Evolutionary conservation across 1,140 invertebrate species (phyloP).

Genomic region (Sycophaga agraensis): DNA sequence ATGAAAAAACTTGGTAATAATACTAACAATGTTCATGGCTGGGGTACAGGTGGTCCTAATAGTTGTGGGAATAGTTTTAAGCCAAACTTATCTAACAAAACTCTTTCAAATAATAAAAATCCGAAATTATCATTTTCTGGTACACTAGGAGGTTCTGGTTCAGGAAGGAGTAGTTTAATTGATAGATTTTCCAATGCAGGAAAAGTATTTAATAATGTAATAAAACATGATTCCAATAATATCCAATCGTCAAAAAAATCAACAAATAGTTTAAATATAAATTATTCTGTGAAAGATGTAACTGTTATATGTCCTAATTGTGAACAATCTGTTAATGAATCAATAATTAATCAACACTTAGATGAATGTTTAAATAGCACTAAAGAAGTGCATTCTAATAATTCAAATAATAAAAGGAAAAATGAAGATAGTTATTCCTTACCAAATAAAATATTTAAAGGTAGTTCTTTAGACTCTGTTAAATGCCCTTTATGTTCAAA

Average conservation of each 20-base stretch:
- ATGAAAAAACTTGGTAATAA: conserved; percentile 44
- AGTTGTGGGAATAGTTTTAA: not conserved
- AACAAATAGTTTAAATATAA: not conserved
- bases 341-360: conserved; percentile 51
- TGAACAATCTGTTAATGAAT: conserved; percentile 37
- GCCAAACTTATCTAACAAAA: not conserved
- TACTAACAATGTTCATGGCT: conserved; percentile 43
- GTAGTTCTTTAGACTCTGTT: not conserved
- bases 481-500: conserved; percentile 53
- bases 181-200: conserved; percentile 34
- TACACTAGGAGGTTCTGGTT: conserved; percentile 40
- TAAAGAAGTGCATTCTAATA: not conserved
- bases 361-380: conserved; percentile 45
- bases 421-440: not conserved
- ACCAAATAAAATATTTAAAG: conserved; percentile 27
- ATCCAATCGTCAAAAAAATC: not conserved
- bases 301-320: conserved; percentile 52
- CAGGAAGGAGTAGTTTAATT: conserved; percentile 39
- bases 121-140: conserved; percentile 39
- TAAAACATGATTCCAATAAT: not conserved
- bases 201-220: too few species aligned
- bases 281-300: not conserved
- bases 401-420: conserved; percentile 24
- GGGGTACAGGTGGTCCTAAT: conserved; percentile 38
- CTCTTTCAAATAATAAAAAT: not conserved